phyloP scores from a whole-genome alignment of 2,113 vertebrate species.

The Chionis minor region DNA sequence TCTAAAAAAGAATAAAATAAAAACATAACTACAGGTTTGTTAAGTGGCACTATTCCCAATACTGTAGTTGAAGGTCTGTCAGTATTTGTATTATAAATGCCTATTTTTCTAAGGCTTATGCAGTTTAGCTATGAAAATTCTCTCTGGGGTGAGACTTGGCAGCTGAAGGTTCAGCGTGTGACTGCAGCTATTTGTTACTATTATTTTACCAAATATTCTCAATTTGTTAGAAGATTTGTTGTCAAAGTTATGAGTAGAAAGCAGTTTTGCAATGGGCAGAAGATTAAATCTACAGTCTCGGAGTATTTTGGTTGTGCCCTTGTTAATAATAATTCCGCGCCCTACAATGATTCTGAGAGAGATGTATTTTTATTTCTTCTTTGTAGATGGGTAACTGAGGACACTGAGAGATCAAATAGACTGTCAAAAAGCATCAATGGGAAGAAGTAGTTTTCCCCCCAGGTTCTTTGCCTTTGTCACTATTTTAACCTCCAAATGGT shows the following conservation, averaged over 20 bases:
- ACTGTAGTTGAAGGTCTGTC: constrained; percentile 16
- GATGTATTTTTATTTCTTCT: neutral
- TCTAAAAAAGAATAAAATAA: neutral
- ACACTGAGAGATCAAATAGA: neutral
- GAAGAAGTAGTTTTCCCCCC: neutral
- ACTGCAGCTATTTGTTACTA: neutral
- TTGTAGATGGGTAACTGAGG: neutral
- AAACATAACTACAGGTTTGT: neutral
- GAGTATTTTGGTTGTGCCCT: neutral
- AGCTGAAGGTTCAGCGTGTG: neutral
- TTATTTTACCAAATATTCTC: constrained; percentile 29
- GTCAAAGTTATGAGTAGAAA: neutral
- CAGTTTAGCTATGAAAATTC: neutral
- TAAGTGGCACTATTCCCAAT: neutral
- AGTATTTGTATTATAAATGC: constrained; percentile 33
- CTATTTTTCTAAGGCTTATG: constrained; percentile 16
- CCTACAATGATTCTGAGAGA: neutral
- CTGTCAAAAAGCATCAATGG: neutral
- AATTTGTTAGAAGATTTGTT: neutral
- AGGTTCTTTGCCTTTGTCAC: neutral
- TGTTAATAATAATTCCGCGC: neutral
- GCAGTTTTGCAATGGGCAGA: neutral
- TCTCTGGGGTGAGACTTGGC: constrained; percentile 3
- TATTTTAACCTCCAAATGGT: neutral
- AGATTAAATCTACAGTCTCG: neutral